phyloP scores from a whole-genome alignment of 2,797 vertebrate genomes.

The Nyctibius grandis region DNA sequence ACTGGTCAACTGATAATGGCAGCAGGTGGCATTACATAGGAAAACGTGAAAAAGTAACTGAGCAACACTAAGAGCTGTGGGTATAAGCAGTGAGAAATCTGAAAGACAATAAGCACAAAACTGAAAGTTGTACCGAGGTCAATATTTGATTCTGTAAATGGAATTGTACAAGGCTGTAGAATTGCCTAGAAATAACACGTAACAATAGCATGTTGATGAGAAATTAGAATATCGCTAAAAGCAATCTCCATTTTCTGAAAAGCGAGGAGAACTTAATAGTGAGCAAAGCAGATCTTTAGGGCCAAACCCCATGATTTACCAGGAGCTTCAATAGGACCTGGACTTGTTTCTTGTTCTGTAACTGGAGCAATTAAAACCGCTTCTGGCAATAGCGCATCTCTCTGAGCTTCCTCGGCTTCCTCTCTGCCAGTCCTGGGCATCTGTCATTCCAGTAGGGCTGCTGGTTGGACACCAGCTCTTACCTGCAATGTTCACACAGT shows the following conservation, averaged over 20 bases:
- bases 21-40: rapidly evolving
- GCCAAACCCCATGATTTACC: not conserved
- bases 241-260: not conserved
- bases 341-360: not conserved
- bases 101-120: not conserved
- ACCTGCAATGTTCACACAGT: rapidly evolving
- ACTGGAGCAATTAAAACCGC: not conserved
- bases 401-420: not conserved
- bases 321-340: not conserved
- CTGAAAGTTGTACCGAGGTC: not conserved
- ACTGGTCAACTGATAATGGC: not conserved
- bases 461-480: not conserved
- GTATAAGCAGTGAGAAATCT: not conserved
- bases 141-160: not conserved
- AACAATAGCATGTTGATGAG: not conserved
- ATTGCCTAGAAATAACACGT: not conserved
- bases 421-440: not conserved
- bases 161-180: not conserved
- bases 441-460: not conserved
- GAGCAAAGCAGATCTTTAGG: not conserved
- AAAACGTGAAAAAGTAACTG: not conserved
- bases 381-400: not conserved
- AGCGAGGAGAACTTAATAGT: not conserved
- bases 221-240: not conserved
- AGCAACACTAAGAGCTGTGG: not conserved